Evolutionary conservation across 2,113 vertebrate genomes (phyloP), one percentile per base, ranked within the genome.

Genomic region (Hyaena hyaena): DNA sequence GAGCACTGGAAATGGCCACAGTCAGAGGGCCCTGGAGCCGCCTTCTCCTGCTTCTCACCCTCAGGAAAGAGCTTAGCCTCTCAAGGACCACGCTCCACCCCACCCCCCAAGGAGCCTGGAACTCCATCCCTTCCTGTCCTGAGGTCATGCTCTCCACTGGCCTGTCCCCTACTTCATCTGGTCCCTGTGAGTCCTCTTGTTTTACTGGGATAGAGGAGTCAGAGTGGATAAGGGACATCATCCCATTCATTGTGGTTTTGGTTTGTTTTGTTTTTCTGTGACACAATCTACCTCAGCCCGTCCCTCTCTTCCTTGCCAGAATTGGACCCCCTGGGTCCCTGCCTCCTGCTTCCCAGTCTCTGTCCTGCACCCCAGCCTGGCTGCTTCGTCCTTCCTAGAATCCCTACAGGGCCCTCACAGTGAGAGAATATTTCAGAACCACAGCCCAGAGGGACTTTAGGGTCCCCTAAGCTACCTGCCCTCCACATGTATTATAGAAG

Each of bases 231-330:
- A 71, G 61, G 50, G 11, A 14, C 90, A 61, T 61, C 45, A 50
- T 74, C 19, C 15, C 80, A 43, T 88, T 82, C 1, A 12, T 83
- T 48, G n/a, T 89, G 21, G 58, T 85, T 90, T 45, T 76, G 58
- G 19, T 83, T 96, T 68, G 12, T 77, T 93, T 97, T 89, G 19
- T 61, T 26, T 69, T 65, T 95, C 92, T 95, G 63, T 96, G 77
- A 97, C 84, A 96, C 80, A 74, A 91, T 97, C 98, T 98, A 98
- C 98, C 98, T 98, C 98, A 97, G 92, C 79, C 24, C 1, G 21
- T 87, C 84, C 84, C 14, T 92, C 90, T 96, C 87, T 93, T 93
- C 93, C 81, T 73, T 84, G 66, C 55, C 53, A 88, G 76, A 92
- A 88, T 0, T 58, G 73, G 61, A 73, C 39, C 43, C 61, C 73